A percentile compares a stretch with the other conserved stretches of the same genome.
Conservation (phyloP, 2,888 invertebrate species). For the Rapana venosa region DNA sequence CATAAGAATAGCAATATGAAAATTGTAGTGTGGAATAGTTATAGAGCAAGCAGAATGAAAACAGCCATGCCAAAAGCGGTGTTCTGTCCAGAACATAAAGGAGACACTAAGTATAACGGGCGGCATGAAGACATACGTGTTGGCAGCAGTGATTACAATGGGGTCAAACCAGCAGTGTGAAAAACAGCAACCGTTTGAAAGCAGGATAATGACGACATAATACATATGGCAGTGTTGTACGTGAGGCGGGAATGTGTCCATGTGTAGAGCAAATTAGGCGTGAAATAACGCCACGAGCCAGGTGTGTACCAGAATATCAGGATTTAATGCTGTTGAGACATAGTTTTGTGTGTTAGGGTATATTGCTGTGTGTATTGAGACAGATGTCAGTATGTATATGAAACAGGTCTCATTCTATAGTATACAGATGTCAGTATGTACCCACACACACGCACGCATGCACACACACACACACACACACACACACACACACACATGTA, state of each 20-base stretch:
- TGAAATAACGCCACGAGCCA: too few relatives aligned
- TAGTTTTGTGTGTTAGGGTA: too few relatives aligned
- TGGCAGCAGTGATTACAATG: background rate
- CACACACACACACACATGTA: background rate
- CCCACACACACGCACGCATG: conserved; percentile 4
- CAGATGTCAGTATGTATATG: background rate
- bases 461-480: conserved; percentile 3
- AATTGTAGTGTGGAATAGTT: too few relatives aligned
- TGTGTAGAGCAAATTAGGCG: too few relatives aligned
- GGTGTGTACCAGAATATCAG: too few relatives aligned
- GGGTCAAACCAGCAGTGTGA: background rate
- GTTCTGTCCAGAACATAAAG: background rate
- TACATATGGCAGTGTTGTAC: too few relatives aligned
- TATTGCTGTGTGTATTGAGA: background rate
- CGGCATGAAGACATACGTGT: background rate
- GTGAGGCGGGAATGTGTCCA: too few relatives aligned
- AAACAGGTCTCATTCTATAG: background rate
- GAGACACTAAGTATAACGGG: background rate
- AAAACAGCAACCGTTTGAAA: background rate
- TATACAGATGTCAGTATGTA: background rate
- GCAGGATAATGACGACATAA: too few relatives aligned
- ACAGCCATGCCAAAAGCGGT: too few relatives aligned
- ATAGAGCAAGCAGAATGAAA: too few relatives aligned
- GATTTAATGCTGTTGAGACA: too few relatives aligned
- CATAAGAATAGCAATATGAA: too few relatives aligned